Percentiles rank a stretch among this genome's conserved stretches.
phyloP scores from a whole-genome alignment of 2,113 vertebrate genomes.

The Phalacrocorax pelagicus region DNA sequence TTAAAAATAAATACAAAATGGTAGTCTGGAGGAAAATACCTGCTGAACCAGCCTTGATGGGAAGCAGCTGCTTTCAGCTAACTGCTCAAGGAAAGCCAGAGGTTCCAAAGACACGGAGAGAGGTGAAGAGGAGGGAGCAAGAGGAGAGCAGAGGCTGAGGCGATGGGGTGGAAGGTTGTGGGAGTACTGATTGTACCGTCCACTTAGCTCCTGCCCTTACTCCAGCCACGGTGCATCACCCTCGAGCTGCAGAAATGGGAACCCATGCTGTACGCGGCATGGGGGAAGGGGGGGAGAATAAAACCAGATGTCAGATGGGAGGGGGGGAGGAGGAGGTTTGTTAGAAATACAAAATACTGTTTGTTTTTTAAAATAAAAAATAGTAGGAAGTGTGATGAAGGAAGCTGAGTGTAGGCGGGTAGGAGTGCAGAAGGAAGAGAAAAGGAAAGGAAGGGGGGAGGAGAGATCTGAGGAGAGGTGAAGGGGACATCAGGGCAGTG shows the following conservation, averaged over 20 bases:
- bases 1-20: neutral
- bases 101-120: neutral
- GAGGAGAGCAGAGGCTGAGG: neutral
- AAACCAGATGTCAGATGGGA: neutral
- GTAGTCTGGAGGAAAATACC: neutral
- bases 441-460: neutral
- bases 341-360: constrained; percentile 36
- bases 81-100: constrained; percentile 18
- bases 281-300: neutral
- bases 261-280: neutral
- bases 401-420: neutral
- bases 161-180: neutral
- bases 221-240: fast-evolving
- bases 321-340: neutral
- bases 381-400: constrained; percentile 32
- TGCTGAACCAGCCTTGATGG: neutral
- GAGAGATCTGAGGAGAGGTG: constrained; percentile 26
- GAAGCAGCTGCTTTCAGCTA: constrained; percentile 29
- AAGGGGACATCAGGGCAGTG: constrained; percentile 2
- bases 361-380: constrained; percentile 15
- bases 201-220: neutral
- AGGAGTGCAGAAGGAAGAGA: constrained; percentile 16
- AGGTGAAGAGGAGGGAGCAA: neutral
- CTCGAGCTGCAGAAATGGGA: neutral
- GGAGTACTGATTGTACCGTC: neutral